A percentile compares a stretch with the other conserved stretches of the same genome.
Conservation (phyloP, 2,797 vertebrate species). For the Catamblyrhynchus diadema region DNA sequence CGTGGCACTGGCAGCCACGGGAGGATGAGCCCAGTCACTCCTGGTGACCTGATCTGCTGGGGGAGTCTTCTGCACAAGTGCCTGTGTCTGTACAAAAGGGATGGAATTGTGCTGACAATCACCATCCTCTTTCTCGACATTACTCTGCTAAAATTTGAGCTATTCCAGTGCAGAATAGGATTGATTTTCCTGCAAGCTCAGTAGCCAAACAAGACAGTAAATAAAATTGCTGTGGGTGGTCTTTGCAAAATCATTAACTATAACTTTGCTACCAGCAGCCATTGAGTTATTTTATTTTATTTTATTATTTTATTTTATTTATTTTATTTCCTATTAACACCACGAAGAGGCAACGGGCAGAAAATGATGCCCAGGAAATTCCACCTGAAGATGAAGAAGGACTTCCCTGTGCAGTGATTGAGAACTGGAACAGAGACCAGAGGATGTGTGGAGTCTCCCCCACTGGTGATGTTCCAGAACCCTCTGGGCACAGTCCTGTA, state of each 20-base stretch:
- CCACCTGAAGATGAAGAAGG: background rate
- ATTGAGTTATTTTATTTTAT: background rate
- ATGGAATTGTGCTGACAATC: background rate
- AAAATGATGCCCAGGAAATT: background rate
- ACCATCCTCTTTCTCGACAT: background rate
- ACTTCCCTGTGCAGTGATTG: background rate
- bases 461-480: background rate
- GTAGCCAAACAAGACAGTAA: background rate
- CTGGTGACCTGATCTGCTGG: background rate
- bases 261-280: background rate
- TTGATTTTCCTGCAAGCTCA: background rate
- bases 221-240: background rate
- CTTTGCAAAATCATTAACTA: background rate
- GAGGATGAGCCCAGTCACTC: background rate
- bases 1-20: background rate
- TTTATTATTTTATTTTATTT: no score
- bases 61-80: background rate
- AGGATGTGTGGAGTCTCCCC: background rate
- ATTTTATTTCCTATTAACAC: background rate
- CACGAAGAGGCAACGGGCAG: background rate
- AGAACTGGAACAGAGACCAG: background rate
- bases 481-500: background rate
- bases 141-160: background rate
- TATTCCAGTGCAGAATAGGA: background rate
- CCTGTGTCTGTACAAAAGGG: rapidly evolving